These are phyloP conservation scores for Andrena dorsata DNA, from an alignment of 2,888 invertebrate species.

Conservation along the genomic window DNA sequence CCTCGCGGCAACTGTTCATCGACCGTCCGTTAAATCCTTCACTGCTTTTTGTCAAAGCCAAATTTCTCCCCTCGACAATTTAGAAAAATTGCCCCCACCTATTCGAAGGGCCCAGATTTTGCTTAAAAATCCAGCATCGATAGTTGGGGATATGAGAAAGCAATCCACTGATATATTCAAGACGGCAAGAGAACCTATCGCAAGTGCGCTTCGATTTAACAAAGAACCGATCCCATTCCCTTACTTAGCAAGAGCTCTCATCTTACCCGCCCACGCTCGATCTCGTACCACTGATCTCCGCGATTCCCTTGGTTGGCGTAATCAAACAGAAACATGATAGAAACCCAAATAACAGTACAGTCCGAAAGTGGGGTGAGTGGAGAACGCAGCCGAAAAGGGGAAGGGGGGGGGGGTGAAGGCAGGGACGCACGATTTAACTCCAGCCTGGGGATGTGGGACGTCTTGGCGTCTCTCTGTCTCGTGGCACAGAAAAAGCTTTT, in stretches of 20 bases:
- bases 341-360: constrained; percentile 22
- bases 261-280: neutral
- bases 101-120: neutral
- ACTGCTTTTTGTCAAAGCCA: too few species aligned
- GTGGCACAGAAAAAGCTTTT: constrained; percentile 69
- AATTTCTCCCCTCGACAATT: too few species aligned
- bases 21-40: too few species aligned
- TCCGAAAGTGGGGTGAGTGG: neutral
- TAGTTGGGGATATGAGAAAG: neutral
- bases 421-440: constrained; percentile 33
- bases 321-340: constrained; percentile 38
- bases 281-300: neutral
- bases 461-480: constrained; percentile 73
- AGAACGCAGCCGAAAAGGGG: neutral
- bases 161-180: neutral
- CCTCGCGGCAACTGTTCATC: too few species aligned
- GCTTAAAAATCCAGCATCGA: neutral
- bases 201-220: neutral
- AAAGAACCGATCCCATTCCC: neutral
- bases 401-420: constrained; percentile 9
- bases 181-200: neutral
- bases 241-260: neutral
- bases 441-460: constrained; percentile 68
- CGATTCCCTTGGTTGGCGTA: neutral
- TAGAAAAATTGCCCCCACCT: neutral